Evolutionary conservation across 2,888 invertebrate species (phyloP), one percentile per base, ranked within the genome.

Genomic region (Mythimna albipuncta): DNA sequence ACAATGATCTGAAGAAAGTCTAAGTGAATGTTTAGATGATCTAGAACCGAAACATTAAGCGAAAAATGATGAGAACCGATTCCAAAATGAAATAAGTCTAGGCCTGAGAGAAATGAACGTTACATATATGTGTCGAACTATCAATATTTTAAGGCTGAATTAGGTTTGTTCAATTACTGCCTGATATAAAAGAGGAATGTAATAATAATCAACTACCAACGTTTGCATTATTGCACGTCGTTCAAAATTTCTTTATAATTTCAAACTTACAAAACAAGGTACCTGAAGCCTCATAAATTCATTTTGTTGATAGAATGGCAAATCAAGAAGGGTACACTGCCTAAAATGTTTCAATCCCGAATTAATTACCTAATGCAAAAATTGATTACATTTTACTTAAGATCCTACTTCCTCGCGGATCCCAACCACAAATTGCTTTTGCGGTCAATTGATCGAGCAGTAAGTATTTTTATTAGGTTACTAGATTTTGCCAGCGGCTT

Each of bases 391-490:
- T 64, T 75, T 66, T 32, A 67, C 44, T 67, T 44, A 67, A 64
- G 38, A 35, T 26, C 59, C 13, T 38, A 32, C 32, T 68, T 41
- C n/a, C 32, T 26, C 35, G 32, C 35, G 32, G 52, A 66, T 66
- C 58, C 21, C 57, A 32, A 55, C 38, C 38, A 69, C 82, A 61
- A 64, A 79, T 81, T 81, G 54, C 32, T 59, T 57, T 75, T 55
- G 44, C 7, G 55, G 66, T 13, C 26, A 62, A 64, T 61, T 6
- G 64, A 47, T 64, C 16, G 11, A 44, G 26, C 5, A 2, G 57
- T 41, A 52, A 63, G 35, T 32, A 47, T 57, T 79, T 67, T 2
- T 32, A 32, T 32, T 32, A 32, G 32, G 32, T 32, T 32, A 32
- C 26, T 26, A 26, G 26, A 1, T 26, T 1, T 26, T 26, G 26